Evolutionary conservation across 2,888 invertebrate species (phyloP).

Genomic region (Drosophila greeni): DNA sequence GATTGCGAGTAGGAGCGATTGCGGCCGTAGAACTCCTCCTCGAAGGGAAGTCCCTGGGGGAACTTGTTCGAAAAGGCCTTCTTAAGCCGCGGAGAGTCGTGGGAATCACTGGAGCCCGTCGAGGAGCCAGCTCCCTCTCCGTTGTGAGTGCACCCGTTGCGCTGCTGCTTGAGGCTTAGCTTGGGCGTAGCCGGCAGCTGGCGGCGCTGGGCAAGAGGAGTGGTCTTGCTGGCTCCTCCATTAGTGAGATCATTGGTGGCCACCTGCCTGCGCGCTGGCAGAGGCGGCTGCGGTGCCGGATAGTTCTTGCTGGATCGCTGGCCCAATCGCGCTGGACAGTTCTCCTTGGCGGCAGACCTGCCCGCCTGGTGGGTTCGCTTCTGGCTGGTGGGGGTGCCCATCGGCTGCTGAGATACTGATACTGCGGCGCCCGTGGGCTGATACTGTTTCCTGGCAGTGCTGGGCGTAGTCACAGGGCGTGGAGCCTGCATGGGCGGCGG

Average conservation of each 20-base stretch:
- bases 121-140: constrained; percentile 65
- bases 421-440: constrained; percentile 43
- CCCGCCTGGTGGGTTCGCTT: constrained; percentile 76
- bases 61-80: constrained; percentile 78
- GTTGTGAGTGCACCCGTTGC: constrained; percentile 20
- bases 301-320: constrained; percentile 70
- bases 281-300: constrained; percentile 67
- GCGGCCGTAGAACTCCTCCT: constrained; percentile 78
- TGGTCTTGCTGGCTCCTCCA: constrained; percentile 40
- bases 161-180: constrained; percentile 48
- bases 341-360: constrained; percentile 74
- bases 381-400: constrained; percentile 55
- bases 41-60: constrained; percentile 78
- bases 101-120: constrained; percentile 75
- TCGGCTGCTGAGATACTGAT: constrained; percentile 24
- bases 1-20: constrained; percentile 78
- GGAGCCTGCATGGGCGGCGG: constrained; percentile 28
- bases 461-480: constrained; percentile 33
- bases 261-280: constrained; percentile 45
- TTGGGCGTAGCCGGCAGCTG: constrained; percentile 66
- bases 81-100: constrained; percentile 76
- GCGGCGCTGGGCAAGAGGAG: constrained; percentile 53
- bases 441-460: constrained; percentile 70
- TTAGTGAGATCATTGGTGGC: constrained; percentile 69
- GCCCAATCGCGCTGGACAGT: constrained; percentile 63